Evolutionary conservation across 2,888 invertebrate species (phyloP).

Genomic region (Auanema freiburgensis): DNA sequence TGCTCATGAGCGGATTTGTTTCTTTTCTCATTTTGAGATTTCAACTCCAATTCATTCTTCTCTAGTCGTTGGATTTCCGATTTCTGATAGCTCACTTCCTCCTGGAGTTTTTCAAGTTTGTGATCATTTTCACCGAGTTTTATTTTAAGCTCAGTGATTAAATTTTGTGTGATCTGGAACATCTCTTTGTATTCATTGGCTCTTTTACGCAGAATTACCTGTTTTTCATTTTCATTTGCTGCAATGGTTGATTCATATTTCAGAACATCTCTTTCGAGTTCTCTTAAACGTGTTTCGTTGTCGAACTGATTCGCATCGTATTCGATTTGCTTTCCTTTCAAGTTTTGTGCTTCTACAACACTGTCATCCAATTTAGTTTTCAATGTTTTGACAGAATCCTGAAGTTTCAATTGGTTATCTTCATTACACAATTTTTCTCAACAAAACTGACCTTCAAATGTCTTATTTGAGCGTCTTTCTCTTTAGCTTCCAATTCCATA

Average conservation of each 20-base stretch:
- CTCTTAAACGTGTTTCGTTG: constrained; percentile 57
- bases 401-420: too few relatives aligned
- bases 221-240: constrained; percentile 54
- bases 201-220: too few relatives aligned
- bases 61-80: constrained; percentile 59
- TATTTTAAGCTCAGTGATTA: constrained; percentile 55
- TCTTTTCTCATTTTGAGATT: constrained; percentile 40
- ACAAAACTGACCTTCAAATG: constrained; percentile 51
- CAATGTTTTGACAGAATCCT: constrained; percentile 51
- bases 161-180: not conserved
- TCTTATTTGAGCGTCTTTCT: constrained; percentile 62
- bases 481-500: constrained; percentile 61
- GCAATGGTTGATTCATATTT: constrained; percentile 53
- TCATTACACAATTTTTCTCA: not conserved
- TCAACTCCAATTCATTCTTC: constrained; percentile 53
- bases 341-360: constrained; percentile 54
- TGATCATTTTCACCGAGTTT: constrained; percentile 54
- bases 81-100: constrained; percentile 56
- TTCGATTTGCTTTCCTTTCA: constrained; percentile 59
- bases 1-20: constrained; percentile 52
- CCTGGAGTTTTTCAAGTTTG: constrained; percentile 55
- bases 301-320: constrained; percentile 57
- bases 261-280: constrained; percentile 56
- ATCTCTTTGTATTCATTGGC: too few relatives aligned
- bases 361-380: constrained; percentile 59